A percentile compares a stretch with the other conserved stretches of the same genome.
Evolutionary conservation across 2,888 invertebrate genomes (phyloP).

Genomic region (Lottia scabra): DNA sequence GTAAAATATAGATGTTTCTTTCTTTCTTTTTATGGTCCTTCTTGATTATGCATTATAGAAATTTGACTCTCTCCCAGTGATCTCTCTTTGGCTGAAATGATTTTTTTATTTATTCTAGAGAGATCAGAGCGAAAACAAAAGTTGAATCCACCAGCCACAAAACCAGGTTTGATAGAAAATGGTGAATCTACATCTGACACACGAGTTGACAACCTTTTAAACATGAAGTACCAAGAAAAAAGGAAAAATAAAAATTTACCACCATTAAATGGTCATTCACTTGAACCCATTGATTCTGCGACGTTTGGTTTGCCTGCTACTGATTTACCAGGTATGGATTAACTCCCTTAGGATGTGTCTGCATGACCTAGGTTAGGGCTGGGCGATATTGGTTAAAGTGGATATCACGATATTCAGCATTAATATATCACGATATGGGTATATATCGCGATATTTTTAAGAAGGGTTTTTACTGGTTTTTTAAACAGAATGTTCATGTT

Average conservation of each 20-base stretch:
- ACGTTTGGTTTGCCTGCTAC: slow-evolving; percentile 45
- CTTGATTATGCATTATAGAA: no score
- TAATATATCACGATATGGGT: no score
- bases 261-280: slow-evolving; percentile 22
- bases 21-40: no score
- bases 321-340: slow-evolving; percentile 43
- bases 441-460: no score
- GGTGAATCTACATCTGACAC: slow-evolving; percentile 26
- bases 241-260: slow-evolving; percentile 40
- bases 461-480: no score
- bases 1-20: no score
- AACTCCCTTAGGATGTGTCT: not conserved
- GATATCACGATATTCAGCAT: no score
- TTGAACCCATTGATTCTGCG: slow-evolving; percentile 25
- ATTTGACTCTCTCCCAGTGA: no score
- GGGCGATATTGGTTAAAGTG: no score
- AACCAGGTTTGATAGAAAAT: slow-evolving; percentile 44
- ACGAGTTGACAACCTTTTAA: slow-evolving; percentile 23
- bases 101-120: slow-evolving; percentile 23
- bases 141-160: slow-evolving; percentile 44
- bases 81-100: no score
- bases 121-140: slow-evolving; percentile 48
- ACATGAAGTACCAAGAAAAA: slow-evolving; percentile 27
- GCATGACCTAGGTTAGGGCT: no score
- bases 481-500: no score